phyloP scores from a whole-genome alignment of 2,797 vertebrate genomes.

The Onychomys leucogaster region DNA sequence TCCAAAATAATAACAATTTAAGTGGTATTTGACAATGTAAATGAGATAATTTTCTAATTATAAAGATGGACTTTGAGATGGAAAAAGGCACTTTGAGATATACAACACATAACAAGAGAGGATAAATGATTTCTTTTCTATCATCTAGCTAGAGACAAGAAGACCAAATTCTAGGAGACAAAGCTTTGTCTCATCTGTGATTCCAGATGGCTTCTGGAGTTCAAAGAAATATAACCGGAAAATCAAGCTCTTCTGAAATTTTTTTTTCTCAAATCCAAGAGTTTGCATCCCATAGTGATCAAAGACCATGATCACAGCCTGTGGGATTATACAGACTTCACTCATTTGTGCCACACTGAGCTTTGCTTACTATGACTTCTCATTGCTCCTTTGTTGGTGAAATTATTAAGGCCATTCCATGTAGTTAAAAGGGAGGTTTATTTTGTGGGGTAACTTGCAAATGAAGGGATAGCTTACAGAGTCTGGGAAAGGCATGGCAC shows the following conservation, averaged over 20 bases:
- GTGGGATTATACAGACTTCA: background rate
- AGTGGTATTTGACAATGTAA: background rate
- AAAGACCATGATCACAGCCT: background rate
- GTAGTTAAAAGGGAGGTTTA: too few relatives aligned
- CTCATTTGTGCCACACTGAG: background rate
- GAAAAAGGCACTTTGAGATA: background rate
- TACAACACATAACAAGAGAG: background rate
- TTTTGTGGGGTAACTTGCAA: too few relatives aligned
- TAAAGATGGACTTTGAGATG: conserved; percentile 10
- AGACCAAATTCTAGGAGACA: background rate
- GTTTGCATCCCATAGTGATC: background rate
- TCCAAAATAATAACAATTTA: background rate
- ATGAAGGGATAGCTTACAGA: too few relatives aligned
- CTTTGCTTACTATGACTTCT: background rate
- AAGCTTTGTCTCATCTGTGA: background rate
- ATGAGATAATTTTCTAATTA: background rate
- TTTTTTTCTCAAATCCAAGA: background rate
- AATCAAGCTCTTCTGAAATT: background rate
- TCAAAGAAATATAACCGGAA: background rate
- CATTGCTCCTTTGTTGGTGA: too few relatives aligned
- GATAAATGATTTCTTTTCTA: background rate
- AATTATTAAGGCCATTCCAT: too few relatives aligned
- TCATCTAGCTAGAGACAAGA: background rate
- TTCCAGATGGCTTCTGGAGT: background rate
- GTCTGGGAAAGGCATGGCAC: too few relatives aligned